phyloP scores from a whole-genome alignment of 2,113 vertebrate genomes.

The Maccullochella peelii region DNA sequence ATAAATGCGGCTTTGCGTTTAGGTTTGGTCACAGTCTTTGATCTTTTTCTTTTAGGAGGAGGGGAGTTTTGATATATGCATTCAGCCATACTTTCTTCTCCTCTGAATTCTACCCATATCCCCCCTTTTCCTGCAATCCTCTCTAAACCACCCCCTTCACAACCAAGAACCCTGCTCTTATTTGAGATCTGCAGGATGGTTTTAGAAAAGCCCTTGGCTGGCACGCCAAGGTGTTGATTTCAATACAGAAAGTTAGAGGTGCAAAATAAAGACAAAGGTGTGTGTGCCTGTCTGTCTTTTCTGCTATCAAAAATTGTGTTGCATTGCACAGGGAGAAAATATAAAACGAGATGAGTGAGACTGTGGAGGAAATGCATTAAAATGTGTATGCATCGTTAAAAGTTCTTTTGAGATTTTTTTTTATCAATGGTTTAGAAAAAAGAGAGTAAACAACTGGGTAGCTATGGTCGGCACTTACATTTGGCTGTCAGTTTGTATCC shows the following conservation, averaged over 20 bases:
- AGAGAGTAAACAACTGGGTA: neutral
- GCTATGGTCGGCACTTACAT: slow-evolving; percentile 86
- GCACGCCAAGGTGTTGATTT: slow-evolving; percentile 47
- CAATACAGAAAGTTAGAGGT: slow-evolving; percentile 39
- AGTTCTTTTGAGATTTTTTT: neutral
- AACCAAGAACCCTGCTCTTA: slow-evolving; percentile 50
- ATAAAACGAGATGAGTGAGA: neutral
- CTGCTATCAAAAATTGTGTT: neutral
- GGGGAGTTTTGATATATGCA: slow-evolving; percentile 54
- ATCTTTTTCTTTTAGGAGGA: slow-evolving; percentile 60
- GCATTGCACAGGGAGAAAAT: neutral
- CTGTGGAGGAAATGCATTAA: neutral
- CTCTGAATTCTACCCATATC: slow-evolving; percentile 30
- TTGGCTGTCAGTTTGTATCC: slow-evolving; percentile 95
- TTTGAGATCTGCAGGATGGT: slow-evolving; percentile 59
- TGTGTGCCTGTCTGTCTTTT: slow-evolving; percentile 7
- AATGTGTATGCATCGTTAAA: neutral
- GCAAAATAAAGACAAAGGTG: neutral
- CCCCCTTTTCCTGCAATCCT: slow-evolving; percentile 58
- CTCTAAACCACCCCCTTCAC: slow-evolving; percentile 59
- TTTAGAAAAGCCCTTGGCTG: slow-evolving; percentile 59
- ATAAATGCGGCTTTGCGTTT: slow-evolving; percentile 64
- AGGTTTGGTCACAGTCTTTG: slow-evolving; percentile 61
- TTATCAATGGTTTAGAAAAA: neutral
- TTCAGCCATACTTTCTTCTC: slow-evolving; percentile 35